phyloP scores from a whole-genome alignment of 2,888 invertebrate genomes.

The Conops quadrifasciatus region DNA sequence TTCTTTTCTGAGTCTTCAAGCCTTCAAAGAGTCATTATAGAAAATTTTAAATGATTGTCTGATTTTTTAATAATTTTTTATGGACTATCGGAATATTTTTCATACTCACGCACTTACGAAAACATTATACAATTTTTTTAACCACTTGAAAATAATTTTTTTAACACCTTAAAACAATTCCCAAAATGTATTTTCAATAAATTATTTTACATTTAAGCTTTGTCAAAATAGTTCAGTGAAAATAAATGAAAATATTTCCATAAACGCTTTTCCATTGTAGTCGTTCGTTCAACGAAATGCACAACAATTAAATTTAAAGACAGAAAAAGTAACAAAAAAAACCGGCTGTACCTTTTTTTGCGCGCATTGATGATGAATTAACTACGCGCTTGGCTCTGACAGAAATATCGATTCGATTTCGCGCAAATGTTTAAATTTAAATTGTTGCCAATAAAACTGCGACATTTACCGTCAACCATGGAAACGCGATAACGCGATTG shows the following conservation, averaged over 20 bases:
- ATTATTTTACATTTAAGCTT: neutral
- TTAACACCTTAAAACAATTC: neutral
- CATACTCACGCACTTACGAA: too few species aligned
- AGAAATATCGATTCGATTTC: conserved; percentile 23
- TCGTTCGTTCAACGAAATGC: too few species aligned
- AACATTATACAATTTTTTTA: too few species aligned
- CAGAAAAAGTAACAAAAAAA: too few species aligned
- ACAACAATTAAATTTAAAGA: too few species aligned
- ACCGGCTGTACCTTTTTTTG: neutral
- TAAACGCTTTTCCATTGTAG: too few species aligned
- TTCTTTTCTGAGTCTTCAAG: too few species aligned
- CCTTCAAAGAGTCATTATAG: too few species aligned
- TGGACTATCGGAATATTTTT: too few species aligned
- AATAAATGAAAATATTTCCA: neutral
- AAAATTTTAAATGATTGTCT: too few species aligned
- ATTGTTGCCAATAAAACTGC: conserved; percentile 1
- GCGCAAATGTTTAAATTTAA: conserved; percentile 4
- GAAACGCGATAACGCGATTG: conserved; percentile 1
- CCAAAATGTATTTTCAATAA: neutral
- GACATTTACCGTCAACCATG: conserved; percentile 21
- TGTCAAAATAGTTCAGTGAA: neutral
- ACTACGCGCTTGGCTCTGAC: neutral
- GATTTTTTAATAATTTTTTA: too few species aligned
- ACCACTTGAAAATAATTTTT: too few species aligned
- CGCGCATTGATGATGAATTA: neutral